phyloP scores from a whole-genome alignment of 2,113 vertebrate species.

The Hyla sarda region DNA sequence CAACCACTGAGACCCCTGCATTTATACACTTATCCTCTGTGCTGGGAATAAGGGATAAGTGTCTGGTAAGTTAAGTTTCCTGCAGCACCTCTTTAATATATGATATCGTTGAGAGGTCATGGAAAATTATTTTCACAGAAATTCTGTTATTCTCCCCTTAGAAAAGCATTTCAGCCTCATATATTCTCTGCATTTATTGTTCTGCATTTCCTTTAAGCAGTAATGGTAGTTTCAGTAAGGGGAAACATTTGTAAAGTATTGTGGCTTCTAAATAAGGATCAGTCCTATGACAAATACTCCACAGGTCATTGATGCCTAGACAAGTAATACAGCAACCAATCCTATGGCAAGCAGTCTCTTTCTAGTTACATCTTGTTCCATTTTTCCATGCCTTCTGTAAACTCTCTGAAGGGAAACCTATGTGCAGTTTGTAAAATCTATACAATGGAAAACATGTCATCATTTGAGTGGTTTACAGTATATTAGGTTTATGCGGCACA shows the following conservation, averaged over 20 bases:
- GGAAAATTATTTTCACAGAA: neutral
- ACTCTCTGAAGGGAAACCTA: conserved; percentile 21
- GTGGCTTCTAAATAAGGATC: conserved; percentile 43
- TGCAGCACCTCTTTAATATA: too few species aligned
- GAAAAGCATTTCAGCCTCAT: neutral
- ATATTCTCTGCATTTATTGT: conserved; percentile 8
- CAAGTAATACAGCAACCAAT: conserved; percentile 31
- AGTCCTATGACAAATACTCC: conserved; percentile 48
- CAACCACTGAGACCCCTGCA: too few species aligned
- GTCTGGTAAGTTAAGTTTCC: too few species aligned
- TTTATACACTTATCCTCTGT: too few species aligned
- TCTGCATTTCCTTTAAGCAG: conserved; percentile 5
- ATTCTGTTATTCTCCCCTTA: neutral
- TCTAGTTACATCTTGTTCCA: conserved; percentile 43
- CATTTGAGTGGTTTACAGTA: neutral
- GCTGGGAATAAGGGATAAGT: too few species aligned
- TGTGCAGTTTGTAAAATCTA: conserved; percentile 26
- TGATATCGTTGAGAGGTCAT: neutral
- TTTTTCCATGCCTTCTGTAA: conserved; percentile 39
- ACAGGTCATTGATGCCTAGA: conserved; percentile 43
- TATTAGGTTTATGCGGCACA: neutral
- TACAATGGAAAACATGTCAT: conserved; percentile 32
- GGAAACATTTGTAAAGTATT: conserved; percentile 51
- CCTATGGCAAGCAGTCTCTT: conserved; percentile 31
- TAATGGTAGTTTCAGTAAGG: conserved; percentile 9